phyloP scores from a whole-genome alignment of 2,113 vertebrate genomes.

The Tyto alba region DNA sequence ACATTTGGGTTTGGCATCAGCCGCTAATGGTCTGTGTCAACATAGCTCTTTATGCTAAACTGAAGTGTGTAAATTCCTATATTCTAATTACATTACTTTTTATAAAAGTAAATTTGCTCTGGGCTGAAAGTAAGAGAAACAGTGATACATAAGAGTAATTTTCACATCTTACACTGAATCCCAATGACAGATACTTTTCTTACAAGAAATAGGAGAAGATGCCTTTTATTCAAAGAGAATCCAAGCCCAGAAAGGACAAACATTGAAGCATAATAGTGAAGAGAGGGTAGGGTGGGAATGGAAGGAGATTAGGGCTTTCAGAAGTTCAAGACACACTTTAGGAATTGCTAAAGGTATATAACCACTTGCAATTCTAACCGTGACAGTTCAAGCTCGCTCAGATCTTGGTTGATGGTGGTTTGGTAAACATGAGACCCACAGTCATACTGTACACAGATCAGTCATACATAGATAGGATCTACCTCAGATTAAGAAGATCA shows the following conservation, averaged over 20 bases:
- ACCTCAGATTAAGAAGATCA: neutral
- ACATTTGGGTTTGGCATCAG: fast-evolving
- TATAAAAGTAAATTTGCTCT: neutral
- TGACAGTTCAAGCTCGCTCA: neutral
- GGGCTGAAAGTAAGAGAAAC: neutral
- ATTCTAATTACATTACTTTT: neutral
- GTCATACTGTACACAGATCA: neutral
- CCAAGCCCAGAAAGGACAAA: neutral
- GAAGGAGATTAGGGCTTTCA: neutral
- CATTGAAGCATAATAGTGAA: neutral
- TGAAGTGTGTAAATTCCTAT: neutral
- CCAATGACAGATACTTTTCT: neutral
- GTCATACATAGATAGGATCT: neutral
- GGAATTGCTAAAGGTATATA: neutral
- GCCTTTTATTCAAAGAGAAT: neutral
- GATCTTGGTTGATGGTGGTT: neutral
- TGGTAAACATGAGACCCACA: neutral
- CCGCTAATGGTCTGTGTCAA: neutral
- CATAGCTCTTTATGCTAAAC: neutral
- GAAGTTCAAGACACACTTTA: neutral
- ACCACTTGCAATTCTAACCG: neutral
- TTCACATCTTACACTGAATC: neutral
- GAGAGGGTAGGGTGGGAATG: neutral
- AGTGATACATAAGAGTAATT: neutral
- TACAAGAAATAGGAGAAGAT: neutral